Conservation (phyloP, 2,113 vertebrate genomes). For the Lampris megalopsis region DNA sequence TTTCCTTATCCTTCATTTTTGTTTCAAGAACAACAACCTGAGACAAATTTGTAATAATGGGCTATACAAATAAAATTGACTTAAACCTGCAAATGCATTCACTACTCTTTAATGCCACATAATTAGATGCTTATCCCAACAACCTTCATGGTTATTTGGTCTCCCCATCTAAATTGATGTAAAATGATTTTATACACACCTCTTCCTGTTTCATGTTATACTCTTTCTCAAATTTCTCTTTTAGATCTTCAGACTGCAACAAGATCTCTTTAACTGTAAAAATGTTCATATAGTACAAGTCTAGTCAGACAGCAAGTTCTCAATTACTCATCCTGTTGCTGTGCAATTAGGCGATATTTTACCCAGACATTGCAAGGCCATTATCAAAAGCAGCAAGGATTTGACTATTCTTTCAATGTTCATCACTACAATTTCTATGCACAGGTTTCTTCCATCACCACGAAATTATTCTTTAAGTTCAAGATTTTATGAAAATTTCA, state of each 20-base stretch:
- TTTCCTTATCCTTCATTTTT: conserved; percentile 82
- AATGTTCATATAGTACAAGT: not conserved
- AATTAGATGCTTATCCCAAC: not conserved
- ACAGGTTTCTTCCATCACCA: not conserved
- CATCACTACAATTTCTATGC: not conserved
- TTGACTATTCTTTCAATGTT: not conserved
- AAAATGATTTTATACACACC: conserved; percentile 73
- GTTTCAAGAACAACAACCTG: conserved; percentile 76
- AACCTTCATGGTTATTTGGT: not conserved
- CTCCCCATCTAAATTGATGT: not conserved
- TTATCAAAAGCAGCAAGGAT: not conserved
- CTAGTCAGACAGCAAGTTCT: not conserved
- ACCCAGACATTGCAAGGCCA: no score
- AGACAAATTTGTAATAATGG: no score
- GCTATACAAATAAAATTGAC: no score
- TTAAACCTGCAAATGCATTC: conserved; percentile 69
- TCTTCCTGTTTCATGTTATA: conserved; percentile 85
- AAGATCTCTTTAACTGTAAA: conserved; percentile 87
- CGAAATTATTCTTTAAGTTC: conserved; percentile 1
- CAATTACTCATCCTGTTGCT: not conserved
- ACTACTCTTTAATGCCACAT: not conserved
- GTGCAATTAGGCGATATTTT: not conserved
- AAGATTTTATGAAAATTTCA: not conserved
- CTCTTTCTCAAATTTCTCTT: conserved; percentile 84
- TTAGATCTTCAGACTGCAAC: conserved; percentile 84